Base-by-base conservation (phyloP, 2,113 vertebrate genomes). In the Panthera leo region DNA sequence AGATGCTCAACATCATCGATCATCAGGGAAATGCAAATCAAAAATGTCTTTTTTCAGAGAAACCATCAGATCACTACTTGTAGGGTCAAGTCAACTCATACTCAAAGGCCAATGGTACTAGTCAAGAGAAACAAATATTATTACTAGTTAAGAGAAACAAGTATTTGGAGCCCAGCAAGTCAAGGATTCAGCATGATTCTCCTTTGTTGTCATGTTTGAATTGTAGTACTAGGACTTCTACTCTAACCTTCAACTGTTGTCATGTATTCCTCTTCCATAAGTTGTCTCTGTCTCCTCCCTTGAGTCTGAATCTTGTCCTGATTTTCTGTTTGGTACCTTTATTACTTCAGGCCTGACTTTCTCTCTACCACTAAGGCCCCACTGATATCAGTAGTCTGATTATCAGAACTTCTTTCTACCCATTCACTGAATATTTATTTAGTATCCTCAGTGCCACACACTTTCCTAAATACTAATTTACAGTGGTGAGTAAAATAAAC, bases 401-500 rank as follows among this genome's bases (percentile, higher is more conserved):
- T 14, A 79, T 48, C 21, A 68, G 15, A 67, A 36, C 19, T 58
- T 65, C 14, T 87, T 86, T 87, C 36, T 79, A 61, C 39, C 6
- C 3, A n/a, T 53, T 86, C 1, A 76, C 34, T 82, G 70, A 36
- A 5, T 71, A 84, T 71, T 83, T 36, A 65, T 39, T 83, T 76
- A 42, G 3, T 61, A 63, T 78, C 36, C 67, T 91, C 9, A 36
- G 0, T 34, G 3, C 2, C 84, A 91, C 21, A 42, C 2, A 73
- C 5, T 89, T 70, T 80, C 19, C 19, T 75, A 34, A 65, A 95
- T 4, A 68, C 23, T 39, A 85, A 88, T 71, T 68, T 39, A 53
- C 7, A 68, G 23, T 75, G 34, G 7, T 63, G 10, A 94, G 3
- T 79, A 92, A 94, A 90, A 84, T 55, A 84, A 87, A 48, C 21